A percentile compares a stretch with the other conserved stretches of the same genome.
Evolutionary conservation across 1,140 invertebrate species (phyloP).

Genomic region (Potamilus streckersoni): DNA sequence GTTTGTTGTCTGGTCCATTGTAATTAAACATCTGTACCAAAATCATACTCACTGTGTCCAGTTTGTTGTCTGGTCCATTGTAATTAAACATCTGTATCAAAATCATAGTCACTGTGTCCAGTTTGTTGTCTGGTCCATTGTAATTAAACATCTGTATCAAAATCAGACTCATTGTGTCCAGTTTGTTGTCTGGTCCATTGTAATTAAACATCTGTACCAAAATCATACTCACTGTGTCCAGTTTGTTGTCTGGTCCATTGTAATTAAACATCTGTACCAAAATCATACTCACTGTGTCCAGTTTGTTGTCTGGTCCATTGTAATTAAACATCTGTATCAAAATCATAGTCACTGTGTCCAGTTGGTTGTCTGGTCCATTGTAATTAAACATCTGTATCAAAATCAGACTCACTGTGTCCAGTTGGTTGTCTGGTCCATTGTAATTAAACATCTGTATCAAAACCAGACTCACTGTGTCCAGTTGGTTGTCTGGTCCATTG

Average conservation of each 20-base stretch:
- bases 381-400: conserved; percentile 78
- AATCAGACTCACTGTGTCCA: conserved; percentile 72
- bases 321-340: conserved; percentile 78
- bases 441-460: conserved; percentile 78
- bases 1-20: conserved; percentile 79
- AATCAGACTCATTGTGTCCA: conserved; percentile 72
- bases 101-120: conserved; percentile 72
- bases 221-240: conserved; percentile 72
- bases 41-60: conserved; percentile 72
- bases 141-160: conserved; percentile 78
- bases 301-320: conserved; percentile 79
- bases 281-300: conserved; percentile 72
- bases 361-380: conserved; percentile 79
- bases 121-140: conserved; percentile 79
- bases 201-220: conserved; percentile 78
- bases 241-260: conserved; percentile 79
- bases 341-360: conserved; percentile 72
- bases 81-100: conserved; percentile 78
- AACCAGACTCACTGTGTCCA: conserved; percentile 72
- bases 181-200: conserved; percentile 79
- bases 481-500: conserved; percentile 79
- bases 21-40: conserved; percentile 78
- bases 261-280: conserved; percentile 78
- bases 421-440: conserved; percentile 79
- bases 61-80: conserved; percentile 79